Evolutionary conservation across 2,797 vertebrate species (phyloP).

Genomic region (Gallinago nigripennis): DNA sequence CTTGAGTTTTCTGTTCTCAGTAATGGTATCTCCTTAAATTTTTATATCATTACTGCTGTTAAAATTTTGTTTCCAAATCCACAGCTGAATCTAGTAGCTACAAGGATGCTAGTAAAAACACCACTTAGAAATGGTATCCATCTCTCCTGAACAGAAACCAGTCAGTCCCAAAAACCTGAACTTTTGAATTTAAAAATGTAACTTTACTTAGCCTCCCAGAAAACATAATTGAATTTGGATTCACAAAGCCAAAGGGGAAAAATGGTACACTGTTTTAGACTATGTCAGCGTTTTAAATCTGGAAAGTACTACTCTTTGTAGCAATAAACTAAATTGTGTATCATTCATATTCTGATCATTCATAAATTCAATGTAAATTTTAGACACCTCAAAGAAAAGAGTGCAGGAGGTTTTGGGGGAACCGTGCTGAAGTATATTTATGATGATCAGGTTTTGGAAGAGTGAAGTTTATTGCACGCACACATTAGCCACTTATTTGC

Average conservation of each 20-base stretch:
- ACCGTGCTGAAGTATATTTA: background rate
- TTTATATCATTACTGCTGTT: background rate
- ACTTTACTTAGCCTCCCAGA: background rate
- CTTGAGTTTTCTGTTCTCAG: background rate
- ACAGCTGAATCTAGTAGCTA: background rate
- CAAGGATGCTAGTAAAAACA: background rate
- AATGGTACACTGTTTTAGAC: background rate
- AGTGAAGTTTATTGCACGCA: background rate
- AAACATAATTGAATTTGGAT: background rate
- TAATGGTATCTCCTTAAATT: background rate
- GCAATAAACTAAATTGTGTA: background rate
- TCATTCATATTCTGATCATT: background rate
- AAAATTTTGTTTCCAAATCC: background rate
- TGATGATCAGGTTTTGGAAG: background rate
- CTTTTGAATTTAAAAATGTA: background rate
- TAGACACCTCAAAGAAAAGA: constrained; percentile 35
- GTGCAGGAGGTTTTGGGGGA: background rate
- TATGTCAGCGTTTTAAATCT: background rate
- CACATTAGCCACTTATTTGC: background rate
- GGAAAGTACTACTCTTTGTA: background rate
- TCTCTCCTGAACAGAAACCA: background rate
- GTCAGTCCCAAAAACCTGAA: background rate
- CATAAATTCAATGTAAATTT: constrained; percentile 15
- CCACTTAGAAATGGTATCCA: background rate
- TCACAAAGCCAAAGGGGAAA: background rate